These are phyloP conservation scores for Anisognathus igniventris DNA, from an alignment of 2,797 vertebrate species.

Conservation along the genomic window DNA sequence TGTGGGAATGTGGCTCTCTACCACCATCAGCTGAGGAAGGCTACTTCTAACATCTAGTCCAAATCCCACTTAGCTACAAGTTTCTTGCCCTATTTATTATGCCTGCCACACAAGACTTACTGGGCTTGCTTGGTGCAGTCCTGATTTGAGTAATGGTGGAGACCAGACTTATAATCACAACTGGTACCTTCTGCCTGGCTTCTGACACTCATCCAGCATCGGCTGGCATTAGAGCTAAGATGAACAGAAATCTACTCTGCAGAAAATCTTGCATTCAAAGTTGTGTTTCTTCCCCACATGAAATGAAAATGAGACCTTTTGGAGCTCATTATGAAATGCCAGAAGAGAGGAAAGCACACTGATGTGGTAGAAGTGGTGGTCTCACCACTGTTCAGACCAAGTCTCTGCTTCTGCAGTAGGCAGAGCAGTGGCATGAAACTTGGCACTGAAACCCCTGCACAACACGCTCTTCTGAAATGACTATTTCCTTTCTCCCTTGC, in stretches of 20 bases:
- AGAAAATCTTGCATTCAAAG: background rate
- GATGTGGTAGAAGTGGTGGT: background rate
- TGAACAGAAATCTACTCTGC: background rate
- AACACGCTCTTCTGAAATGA: background rate
- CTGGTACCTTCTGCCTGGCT: background rate
- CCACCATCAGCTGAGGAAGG: background rate
- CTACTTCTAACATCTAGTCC: background rate
- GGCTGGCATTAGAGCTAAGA: background rate
- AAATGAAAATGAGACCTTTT: background rate
- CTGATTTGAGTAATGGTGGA: background rate
- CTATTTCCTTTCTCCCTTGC: background rate
- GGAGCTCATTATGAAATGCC: background rate
- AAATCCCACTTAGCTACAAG: background rate
- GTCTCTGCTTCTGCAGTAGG: background rate
- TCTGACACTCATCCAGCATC: fast-evolving
- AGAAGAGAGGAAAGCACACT: background rate
- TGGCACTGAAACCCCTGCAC: background rate
- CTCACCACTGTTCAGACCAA: background rate
- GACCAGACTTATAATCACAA: background rate
- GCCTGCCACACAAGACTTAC: background rate
- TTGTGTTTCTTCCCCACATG: background rate
- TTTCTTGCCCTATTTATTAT: background rate
- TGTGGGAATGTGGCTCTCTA: background rate
- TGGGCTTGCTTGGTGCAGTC: background rate
- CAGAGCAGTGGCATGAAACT: background rate